phyloP scores from a whole-genome alignment of 1,140 invertebrate species.

The Eufriesea mexicana region DNA sequence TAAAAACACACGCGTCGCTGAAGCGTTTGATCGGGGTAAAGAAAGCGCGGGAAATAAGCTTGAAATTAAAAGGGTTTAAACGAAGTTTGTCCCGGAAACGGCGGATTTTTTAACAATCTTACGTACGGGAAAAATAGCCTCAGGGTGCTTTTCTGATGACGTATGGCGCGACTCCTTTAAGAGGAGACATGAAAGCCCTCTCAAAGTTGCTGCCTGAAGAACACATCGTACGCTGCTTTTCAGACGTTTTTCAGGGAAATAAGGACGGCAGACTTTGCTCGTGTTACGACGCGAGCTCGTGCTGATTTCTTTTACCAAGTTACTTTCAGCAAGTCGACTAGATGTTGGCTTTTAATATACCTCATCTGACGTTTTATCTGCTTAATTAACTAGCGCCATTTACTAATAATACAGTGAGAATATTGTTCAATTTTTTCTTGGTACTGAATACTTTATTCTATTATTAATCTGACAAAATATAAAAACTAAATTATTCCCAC shows the following conservation, averaged over 20 bases:
- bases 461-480: too few relatives aligned
- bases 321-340: neutral
- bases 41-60: neutral
- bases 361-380: too few relatives aligned
- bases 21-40: neutral
- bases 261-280: neutral
- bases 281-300: neutral
- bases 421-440: too few relatives aligned
- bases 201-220: slow-evolving; percentile 10
- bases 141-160: neutral
- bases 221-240: neutral
- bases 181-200: slow-evolving; percentile 18
- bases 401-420: too few relatives aligned
- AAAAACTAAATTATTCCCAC: too few relatives aligned
- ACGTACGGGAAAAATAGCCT: neutral
- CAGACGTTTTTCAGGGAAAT: slow-evolving; percentile 1
- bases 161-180: neutral
- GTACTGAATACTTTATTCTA: too few relatives aligned
- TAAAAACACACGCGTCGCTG: neutral
- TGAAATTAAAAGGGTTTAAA: neutral
- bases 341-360: neutral
- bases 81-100: neutral
- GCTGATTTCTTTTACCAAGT: neutral
- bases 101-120: slow-evolving; percentile 12
- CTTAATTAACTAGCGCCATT: too few relatives aligned